These are phyloP conservation scores for Hylaeus anthracinus DNA, from an alignment of 1,140 invertebrate species.

Conservation along the genomic window DNA sequence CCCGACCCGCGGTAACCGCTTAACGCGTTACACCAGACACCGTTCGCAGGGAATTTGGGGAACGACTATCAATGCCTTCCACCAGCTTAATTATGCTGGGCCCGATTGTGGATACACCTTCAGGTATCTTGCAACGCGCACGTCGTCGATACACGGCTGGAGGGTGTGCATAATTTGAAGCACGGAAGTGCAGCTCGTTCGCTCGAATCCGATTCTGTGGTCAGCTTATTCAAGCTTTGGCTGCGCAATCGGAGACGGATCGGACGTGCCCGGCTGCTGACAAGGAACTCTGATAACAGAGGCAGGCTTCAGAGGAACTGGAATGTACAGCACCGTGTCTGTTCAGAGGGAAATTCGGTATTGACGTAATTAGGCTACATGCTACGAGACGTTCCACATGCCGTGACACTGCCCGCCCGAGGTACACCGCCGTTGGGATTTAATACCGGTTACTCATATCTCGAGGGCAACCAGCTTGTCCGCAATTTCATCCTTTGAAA, in stretches of 20 bases:
- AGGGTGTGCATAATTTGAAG: constrained; percentile 55
- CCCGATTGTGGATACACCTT: constrained; percentile 2
- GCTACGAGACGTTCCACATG: constrained; percentile 44
- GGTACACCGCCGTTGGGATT: constrained; percentile 35
- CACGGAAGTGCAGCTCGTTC: constrained; percentile 21
- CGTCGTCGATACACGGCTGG: constrained; percentile 31
- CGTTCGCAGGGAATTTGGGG: neutral
- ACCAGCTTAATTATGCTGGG: neutral
- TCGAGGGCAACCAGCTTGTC: constrained; percentile 17
- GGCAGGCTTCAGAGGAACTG: constrained; percentile 41
- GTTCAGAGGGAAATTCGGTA: constrained; percentile 57
- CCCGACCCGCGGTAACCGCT: neutral
- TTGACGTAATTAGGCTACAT: constrained; percentile 61
- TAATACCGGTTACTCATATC: constrained; percentile 52
- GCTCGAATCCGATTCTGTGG: constrained; percentile 57
- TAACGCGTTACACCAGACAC: no score
- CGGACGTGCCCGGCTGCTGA: constrained; percentile 51
- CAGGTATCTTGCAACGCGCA: constrained; percentile 30
- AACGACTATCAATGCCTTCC: neutral
- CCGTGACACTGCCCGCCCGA: constrained; percentile 43
- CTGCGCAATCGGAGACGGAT: constrained; percentile 56
- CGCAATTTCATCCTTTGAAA: constrained; percentile 56
- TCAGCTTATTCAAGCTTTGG: constrained; percentile 62
- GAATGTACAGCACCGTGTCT: constrained; percentile 45
- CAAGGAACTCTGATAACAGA: constrained; percentile 59